phyloP scores from a whole-genome alignment of 2,113 vertebrate species.

The Phalacrocorax carbo region DNA sequence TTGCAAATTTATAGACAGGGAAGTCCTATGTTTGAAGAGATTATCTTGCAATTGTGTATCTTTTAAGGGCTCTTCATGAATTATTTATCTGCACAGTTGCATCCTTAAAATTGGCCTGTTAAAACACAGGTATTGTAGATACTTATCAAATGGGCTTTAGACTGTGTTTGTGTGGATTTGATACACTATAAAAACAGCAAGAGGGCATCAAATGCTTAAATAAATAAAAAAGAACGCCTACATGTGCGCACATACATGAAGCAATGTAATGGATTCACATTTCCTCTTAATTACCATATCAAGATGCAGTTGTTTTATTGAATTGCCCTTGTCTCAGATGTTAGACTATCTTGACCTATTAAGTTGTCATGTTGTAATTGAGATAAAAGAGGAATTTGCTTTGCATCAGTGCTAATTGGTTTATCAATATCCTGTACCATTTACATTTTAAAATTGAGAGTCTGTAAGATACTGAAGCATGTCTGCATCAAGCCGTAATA shows the following conservation, averaged over 20 bases:
- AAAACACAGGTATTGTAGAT: not conserved
- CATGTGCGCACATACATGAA: not conserved
- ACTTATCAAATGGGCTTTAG: not conserved
- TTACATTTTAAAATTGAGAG: constrained; percentile 84
- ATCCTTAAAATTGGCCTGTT: not conserved
- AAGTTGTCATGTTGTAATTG: constrained; percentile 87
- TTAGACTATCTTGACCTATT: constrained; percentile 86
- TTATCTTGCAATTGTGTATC: not conserved
- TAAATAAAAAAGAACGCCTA: constrained; percentile 6
- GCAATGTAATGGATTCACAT: constrained; percentile 78
- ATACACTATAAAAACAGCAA: constrained; percentile 46
- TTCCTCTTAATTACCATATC: constrained; percentile 85
- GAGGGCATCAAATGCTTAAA: constrained; percentile 57
- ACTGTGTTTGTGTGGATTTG: constrained; percentile 25
- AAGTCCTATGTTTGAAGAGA: not conserved
- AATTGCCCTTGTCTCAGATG: constrained; percentile 85
- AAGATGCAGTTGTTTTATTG: constrained; percentile 85
- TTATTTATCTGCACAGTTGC: constrained; percentile 10
- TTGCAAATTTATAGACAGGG: not conserved
- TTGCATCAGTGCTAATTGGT: constrained; percentile 86
- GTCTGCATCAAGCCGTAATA: constrained; percentile 69
- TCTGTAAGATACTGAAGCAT: constrained; percentile 70
- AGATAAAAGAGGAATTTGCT: constrained; percentile 89
- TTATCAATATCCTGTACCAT: constrained; percentile 85
- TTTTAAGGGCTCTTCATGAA: not conserved